Percentiles rank a stretch among this genome's conserved stretches.
phyloP scores from a whole-genome alignment of 2,888 invertebrate species.

The Eueremaeus valkanovi region DNA sequence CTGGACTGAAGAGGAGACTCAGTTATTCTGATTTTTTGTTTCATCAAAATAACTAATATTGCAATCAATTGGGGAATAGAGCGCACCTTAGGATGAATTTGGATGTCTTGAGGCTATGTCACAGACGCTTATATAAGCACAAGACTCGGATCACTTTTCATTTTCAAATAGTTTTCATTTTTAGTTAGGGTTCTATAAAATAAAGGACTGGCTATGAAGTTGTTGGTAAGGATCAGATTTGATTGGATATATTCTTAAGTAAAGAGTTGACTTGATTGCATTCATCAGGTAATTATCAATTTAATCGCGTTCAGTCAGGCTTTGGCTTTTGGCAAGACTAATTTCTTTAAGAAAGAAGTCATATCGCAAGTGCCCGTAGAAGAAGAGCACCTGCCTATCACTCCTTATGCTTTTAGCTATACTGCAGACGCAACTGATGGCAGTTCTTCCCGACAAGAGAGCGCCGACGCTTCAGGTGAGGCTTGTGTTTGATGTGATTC shows the following conservation, averaged over 20 bases:
- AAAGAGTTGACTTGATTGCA: too few species aligned
- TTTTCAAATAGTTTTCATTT: background rate
- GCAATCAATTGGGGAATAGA: too few species aligned
- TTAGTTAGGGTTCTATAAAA: background rate
- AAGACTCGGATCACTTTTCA: background rate
- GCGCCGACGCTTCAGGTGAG: conserved; percentile 27
- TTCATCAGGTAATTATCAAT: background rate
- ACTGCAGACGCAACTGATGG: conserved; percentile 27
- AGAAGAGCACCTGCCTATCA: background rate
- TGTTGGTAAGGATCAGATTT: background rate
- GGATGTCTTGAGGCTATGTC: too few species aligned
- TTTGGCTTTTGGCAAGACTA: background rate
- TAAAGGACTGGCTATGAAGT: background rate
- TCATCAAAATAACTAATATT: too few species aligned
- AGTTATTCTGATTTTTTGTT: background rate
- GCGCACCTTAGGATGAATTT: too few species aligned
- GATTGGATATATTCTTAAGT: too few species aligned
- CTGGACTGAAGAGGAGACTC: background rate
- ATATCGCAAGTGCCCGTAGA: background rate
- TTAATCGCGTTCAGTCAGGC: background rate
- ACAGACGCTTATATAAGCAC: too few species aligned
- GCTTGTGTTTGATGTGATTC: background rate
- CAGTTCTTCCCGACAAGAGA: conserved; percentile 18
- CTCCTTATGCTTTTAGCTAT: conserved; percentile 38
- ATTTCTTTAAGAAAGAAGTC: background rate